These are phyloP conservation scores for Coranthus polyacanthus DNA, from an alignment of 2,797 vertebrate species.

Conservation along the genomic window DNA sequence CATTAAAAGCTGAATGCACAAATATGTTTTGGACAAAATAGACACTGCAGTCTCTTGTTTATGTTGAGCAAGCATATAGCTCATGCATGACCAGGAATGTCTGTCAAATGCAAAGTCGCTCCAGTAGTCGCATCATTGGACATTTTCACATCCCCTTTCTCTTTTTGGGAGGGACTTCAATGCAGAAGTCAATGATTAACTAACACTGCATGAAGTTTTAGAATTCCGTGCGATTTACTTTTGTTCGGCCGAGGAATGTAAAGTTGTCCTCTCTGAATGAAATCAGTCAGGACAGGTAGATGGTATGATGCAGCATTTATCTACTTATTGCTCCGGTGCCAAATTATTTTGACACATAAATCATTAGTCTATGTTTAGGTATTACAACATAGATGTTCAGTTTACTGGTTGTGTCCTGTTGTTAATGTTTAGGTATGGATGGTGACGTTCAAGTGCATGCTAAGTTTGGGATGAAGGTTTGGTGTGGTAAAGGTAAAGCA, in stretches of 20 bases:
- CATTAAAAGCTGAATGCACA: not conserved
- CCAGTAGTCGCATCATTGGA: not conserved
- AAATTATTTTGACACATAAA: conserved; percentile 12
- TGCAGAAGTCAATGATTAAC: not conserved
- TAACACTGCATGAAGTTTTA: not conserved
- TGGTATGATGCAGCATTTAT: not conserved
- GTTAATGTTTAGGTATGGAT: conserved; percentile 37
- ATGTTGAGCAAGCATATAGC: not conserved
- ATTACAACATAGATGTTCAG: not conserved
- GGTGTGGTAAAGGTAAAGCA: not conserved
- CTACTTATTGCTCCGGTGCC: not conserved
- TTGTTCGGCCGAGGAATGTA: not conserved
- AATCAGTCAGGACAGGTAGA: not conserved
- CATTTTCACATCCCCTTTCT: conserved; percentile 66
- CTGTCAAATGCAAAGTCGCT: conserved; percentile 19
- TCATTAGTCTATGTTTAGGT: not conserved
- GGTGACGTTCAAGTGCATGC: not conserved
- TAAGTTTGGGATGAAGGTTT: not conserved
- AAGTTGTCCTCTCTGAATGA: not conserved
- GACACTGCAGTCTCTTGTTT: not conserved
- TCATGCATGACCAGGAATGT: not conserved
- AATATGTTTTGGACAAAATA: not conserved
- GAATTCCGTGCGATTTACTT: not conserved
- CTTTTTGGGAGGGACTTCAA: not conserved
- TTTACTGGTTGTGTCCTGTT: no score